Evolutionary conservation across 2,888 invertebrate species (phyloP).

Genomic region (Hydrotaea cyrtoneurina): DNA sequence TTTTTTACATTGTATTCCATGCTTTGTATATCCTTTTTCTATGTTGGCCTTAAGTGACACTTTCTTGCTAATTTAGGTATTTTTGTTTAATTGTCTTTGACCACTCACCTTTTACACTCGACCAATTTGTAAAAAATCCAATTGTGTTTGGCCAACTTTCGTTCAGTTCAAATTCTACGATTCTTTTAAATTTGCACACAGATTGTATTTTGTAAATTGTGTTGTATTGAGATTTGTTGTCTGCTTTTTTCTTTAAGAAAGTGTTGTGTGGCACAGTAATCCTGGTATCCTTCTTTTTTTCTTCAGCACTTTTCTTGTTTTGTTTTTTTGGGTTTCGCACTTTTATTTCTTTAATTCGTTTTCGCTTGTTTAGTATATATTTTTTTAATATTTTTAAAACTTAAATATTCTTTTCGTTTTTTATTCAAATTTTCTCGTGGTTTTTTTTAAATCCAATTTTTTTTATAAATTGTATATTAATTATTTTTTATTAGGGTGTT

Average conservation of each 20-base stretch:
- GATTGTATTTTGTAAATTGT: constrained; percentile 40
- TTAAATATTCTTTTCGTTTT: background rate
- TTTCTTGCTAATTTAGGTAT: background rate
- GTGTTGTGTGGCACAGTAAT: constrained; percentile 18
- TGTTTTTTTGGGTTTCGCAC: constrained; percentile 48
- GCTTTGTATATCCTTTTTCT: background rate
- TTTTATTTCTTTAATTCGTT: constrained; percentile 40
- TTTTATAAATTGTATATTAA: background rate
- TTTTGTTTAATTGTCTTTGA: constrained; percentile 2
- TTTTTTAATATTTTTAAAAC: background rate
- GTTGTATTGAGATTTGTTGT: background rate
- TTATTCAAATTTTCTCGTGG: background rate
- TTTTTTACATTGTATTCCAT: background rate
- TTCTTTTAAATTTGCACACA: constrained; percentile 29
- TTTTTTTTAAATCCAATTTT: constrained; percentile 23
- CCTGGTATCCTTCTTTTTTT: constrained; percentile 34
- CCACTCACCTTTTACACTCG: constrained; percentile 66
- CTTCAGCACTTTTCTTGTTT: constrained; percentile 44
- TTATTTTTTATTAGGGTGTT: background rate
- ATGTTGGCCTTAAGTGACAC: background rate
- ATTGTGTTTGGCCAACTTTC: constrained; percentile 32
- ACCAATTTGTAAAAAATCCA: constrained; percentile 56
- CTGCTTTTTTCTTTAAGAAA: no score
- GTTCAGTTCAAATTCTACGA: constrained; percentile 41
- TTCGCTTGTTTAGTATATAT: constrained; percentile 22